These are phyloP conservation scores for Chloroceryle inda DNA, from an alignment of 2,797 vertebrate species.

Conservation along the genomic window DNA sequence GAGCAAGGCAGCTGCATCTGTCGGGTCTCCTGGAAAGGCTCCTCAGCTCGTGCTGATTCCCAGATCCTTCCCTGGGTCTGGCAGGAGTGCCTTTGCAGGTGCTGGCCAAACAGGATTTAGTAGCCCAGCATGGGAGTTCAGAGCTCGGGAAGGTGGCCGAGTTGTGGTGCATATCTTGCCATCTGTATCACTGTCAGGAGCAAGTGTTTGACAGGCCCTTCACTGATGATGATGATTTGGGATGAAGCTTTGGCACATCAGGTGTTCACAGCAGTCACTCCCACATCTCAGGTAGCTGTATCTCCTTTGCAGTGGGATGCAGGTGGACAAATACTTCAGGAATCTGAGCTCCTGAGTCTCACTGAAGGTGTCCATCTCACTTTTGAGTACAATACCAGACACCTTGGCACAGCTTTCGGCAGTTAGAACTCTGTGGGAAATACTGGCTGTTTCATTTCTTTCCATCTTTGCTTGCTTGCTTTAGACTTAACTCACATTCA, in stretches of 20 bases:
- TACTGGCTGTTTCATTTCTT: not conserved
- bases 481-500: not conserved
- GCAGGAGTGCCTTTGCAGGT: not conserved
- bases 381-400: not conserved
- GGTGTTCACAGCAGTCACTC: not conserved
- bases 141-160: not conserved
- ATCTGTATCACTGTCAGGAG: not conserved
- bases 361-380: fast-evolving
- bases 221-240: fast-evolving
- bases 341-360: not conserved
- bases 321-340: not conserved
- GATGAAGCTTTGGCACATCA: not conserved
- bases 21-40: not conserved
- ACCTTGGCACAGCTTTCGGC: not conserved
- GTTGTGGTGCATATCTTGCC: not conserved
- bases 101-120: not conserved
- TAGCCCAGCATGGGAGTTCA: not conserved
- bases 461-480: not conserved
- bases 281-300: not conserved
- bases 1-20: not conserved
- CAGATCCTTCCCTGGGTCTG: not conserved
- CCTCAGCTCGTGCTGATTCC: not conserved
- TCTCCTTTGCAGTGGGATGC: not conserved
- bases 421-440: not conserved
- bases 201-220: not conserved